These are phyloP conservation scores for Nerophis lumbriciformis DNA, from an alignment of 2,113 vertebrate genomes.

Conservation along the genomic window DNA sequence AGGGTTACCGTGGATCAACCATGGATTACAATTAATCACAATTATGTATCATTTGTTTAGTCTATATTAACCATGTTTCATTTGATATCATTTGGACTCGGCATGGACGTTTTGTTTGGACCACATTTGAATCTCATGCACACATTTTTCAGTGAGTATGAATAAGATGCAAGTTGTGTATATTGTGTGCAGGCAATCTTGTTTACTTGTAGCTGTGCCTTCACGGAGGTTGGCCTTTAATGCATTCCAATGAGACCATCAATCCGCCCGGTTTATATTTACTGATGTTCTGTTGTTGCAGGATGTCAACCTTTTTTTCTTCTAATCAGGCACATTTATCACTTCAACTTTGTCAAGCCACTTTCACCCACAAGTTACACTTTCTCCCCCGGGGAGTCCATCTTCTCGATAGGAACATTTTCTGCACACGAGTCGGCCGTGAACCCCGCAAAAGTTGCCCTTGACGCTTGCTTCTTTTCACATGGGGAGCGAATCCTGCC, in stretches of 20 bases:
- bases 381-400: neutral
- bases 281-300: neutral
- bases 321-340: neutral
- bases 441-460: conserved; percentile 20
- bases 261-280: neutral
- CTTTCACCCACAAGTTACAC: neutral
- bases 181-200: neutral
- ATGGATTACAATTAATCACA: no score
- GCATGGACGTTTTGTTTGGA: neutral
- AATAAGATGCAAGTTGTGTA: neutral
- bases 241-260: conserved; percentile 1
- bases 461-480: conserved; percentile 29
- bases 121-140: neutral
- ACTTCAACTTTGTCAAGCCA: neutral
- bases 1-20: no score
- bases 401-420: conserved; percentile 19
- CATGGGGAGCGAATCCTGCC: conserved; percentile 21
- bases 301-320: neutral
- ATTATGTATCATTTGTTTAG: no score
- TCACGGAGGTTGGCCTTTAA: neutral
- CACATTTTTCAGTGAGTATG: neutral
- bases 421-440: conserved; percentile 7
- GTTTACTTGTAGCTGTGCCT: neutral
- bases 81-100: no score
- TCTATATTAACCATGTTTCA: neutral